These are phyloP conservation scores for Chrysoperla carnea DNA, from an alignment of 1,140 invertebrate genomes.

Conservation along the genomic window DNA sequence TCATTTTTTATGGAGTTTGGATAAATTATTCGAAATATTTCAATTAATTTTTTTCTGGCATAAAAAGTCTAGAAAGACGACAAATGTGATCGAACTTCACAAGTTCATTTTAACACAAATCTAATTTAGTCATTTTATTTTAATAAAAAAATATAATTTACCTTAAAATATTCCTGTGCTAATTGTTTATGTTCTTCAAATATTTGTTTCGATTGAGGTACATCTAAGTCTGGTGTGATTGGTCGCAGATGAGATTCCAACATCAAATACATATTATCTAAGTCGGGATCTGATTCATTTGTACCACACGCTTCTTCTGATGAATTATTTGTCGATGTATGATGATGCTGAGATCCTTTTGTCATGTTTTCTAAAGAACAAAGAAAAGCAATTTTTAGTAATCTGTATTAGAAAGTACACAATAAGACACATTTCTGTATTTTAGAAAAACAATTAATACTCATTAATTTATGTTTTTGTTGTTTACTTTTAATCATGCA, in stretches of 20 bases:
- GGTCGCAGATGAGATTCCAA: slow-evolving; percentile 64
- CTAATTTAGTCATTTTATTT: not conserved
- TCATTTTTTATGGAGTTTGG: no score
- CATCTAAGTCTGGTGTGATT: slow-evolving; percentile 55
- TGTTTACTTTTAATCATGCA: no score
- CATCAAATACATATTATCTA: slow-evolving; percentile 54
- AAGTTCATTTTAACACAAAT: slow-evolving; percentile 5
- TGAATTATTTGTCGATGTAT: not conserved
- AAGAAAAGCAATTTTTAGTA: no score
- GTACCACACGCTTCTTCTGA: slow-evolving; percentile 8
- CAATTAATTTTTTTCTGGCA: no score
- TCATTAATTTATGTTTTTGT: no score
- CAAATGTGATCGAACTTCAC: no score
- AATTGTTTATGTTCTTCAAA: slow-evolving; percentile 74
- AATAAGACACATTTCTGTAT: no score
- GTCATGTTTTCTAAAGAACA: not conserved
- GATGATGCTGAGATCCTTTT: slow-evolving; percentile 7
- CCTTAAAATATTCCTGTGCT: slow-evolving; percentile 52
- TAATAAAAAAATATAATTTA: slow-evolving; percentile 14
- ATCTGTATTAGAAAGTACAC: no score
- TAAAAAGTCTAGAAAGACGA: no score
- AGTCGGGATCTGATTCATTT: slow-evolving; percentile 30
- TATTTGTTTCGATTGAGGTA: slow-evolving; percentile 58
- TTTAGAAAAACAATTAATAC: no score
- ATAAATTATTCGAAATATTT: no score